Conservation (phyloP, 1,140 invertebrate genomes). For the Eumaeus atala region DNA sequence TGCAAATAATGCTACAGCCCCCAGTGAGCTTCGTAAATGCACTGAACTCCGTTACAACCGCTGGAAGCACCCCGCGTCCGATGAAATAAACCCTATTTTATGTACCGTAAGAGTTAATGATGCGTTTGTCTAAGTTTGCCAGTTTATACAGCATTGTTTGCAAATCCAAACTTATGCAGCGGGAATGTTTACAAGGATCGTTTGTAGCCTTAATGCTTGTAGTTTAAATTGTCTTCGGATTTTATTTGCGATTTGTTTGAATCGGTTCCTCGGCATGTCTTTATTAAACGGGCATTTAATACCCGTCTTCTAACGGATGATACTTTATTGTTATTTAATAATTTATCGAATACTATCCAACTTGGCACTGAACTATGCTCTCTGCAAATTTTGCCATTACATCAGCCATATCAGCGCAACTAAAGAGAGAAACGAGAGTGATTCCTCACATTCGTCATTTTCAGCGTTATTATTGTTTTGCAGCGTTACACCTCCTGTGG, state of each 20-base stretch:
- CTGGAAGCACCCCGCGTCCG: neutral
- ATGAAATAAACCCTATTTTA: conserved; percentile 22
- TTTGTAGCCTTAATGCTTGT: conserved; percentile 57
- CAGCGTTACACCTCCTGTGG: too few species aligned
- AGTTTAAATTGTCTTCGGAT: conserved; percentile 49
- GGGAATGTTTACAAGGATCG: conserved; percentile 53
- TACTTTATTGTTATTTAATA: too few species aligned
- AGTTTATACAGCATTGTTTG: conserved; percentile 45
- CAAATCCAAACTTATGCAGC: conserved; percentile 58
- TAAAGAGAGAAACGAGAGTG: too few species aligned
- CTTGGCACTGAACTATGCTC: too few species aligned
- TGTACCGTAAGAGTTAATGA: conserved; percentile 13
- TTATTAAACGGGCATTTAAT: conserved; percentile 12
- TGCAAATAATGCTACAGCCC: conserved; percentile 41
- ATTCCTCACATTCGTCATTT: too few species aligned
- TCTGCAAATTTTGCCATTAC: too few species aligned
- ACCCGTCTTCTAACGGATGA: too few species aligned
- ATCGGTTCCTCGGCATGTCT: conserved; percentile 17
- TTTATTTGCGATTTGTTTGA: conserved; percentile 37
- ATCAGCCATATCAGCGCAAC: too few species aligned
- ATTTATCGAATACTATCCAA: too few species aligned
- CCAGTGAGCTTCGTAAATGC: conserved; percentile 51
- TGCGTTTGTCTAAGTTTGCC: conserved; percentile 26
- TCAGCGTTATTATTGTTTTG: too few species aligned
- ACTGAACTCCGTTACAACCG: conserved; percentile 32